Evolutionary conservation across 53 echinoderm and acorn worm genomes (phyloP).

Genomic region (Arbacia lixula): DNA sequence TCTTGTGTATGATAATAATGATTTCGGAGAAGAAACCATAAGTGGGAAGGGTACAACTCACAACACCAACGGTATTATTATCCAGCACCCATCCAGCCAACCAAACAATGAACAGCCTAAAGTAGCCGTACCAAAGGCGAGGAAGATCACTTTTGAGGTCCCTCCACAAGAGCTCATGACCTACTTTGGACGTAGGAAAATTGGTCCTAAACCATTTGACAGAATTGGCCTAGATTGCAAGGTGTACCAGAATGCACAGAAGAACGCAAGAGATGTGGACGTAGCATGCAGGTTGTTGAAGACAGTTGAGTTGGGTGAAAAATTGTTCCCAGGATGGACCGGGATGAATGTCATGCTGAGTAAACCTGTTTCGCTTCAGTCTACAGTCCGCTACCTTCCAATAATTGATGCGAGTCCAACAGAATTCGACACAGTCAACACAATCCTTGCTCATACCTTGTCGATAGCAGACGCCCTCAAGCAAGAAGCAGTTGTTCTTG

Average conservation of each 20-base stretch:
- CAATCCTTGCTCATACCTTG: constrained; percentile 42
- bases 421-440: constrained; percentile 48
- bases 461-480: constrained; percentile 42
- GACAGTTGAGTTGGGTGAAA: constrained; percentile 21
- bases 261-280: constrained; percentile 15
- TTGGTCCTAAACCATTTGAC: constrained; percentile 44
- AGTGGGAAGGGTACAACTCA: constrained; percentile 61
- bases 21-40: constrained; percentile 47
- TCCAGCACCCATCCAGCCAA: constrained; percentile 26
- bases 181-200: constrained; percentile 60
- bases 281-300: constrained; percentile 44
- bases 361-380: constrained; percentile 20
- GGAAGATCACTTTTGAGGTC: constrained; percentile 39
- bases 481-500: constrained; percentile 49
- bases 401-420: constrained; percentile 70
- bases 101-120: background rate
- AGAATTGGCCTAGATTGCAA: constrained; percentile 5
- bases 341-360: constrained; percentile 51
- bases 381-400: constrained; percentile 38
- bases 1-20: constrained; percentile 62
- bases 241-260: constrained; percentile 4
- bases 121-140: constrained; percentile 6
- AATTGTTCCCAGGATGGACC: constrained; percentile 63
- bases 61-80: constrained; percentile 67
- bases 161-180: constrained; percentile 52